Conservation (phyloP, 2,113 vertebrate species). For the Lasiurus borealis region DNA sequence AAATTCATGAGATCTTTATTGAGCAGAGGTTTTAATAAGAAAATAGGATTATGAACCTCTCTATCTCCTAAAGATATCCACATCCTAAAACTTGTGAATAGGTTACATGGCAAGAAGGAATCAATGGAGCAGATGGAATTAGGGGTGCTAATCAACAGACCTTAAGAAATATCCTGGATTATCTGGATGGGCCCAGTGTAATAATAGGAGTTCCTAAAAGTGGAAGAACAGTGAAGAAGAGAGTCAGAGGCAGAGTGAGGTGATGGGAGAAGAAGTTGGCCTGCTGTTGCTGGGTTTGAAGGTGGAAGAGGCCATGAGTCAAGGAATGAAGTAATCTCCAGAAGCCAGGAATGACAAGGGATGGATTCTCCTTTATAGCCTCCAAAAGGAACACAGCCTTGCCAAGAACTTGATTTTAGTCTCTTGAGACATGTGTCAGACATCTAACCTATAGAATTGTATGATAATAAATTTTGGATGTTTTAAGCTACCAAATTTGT, state of each 20-base stretch:
- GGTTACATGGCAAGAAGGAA: not conserved
- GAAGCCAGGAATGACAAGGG: not conserved
- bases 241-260: not conserved
- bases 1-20: slow-evolving; percentile 45
- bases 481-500: not conserved
- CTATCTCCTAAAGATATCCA: not conserved
- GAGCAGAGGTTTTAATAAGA: not conserved
- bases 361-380: not conserved
- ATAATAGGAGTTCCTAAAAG: not conserved
- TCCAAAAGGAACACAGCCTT: not conserved
- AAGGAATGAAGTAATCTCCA: not conserved
- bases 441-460: not conserved
- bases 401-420: not conserved
- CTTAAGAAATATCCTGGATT: not conserved
- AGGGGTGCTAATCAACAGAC: not conserved
- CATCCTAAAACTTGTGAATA: not conserved
- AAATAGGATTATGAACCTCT: not conserved
- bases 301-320: not conserved
- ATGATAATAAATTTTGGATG: not conserved
- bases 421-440: not conserved
- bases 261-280: not conserved
- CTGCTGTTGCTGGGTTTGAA: not conserved
- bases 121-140: not conserved
- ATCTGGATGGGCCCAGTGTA: not conserved
- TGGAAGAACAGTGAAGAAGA: not conserved